Evolutionary conservation across 2,113 vertebrate genomes (phyloP), one percentile per base, ranked within the genome.

Genomic region (Peromyscus leucopus): DNA sequence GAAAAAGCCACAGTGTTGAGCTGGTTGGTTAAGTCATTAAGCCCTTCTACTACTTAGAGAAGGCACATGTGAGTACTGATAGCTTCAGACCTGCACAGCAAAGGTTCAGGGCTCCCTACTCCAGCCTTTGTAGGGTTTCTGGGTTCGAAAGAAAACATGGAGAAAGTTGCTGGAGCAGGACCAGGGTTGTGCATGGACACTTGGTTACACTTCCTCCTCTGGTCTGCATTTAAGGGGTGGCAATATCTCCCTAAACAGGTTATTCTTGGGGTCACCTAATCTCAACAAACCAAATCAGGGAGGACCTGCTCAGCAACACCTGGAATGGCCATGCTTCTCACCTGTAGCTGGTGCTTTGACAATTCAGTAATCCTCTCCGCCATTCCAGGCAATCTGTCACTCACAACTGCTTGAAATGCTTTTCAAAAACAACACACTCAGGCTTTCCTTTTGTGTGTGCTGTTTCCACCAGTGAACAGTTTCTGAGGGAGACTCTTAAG

Each of bases 381-480:
- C n/a, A 72, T 63, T 6, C 59, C 21, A 33, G 57, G n/a, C 9
- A 46, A 55, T 48, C 71, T 89, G 65, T 90, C 39, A 87, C 36
- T 80, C 33, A 85, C 22, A 63, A 48, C 31, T 92, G 22, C 76
- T 8, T 72, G 55, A 90, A 94, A 93, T 12, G 55, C 3, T 63
- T 79, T 85, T 94, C 51, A 92, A 91, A 94, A 88, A 85, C 17
- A 83, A 93, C 12, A 39, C 55, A 67, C 19, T 57, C 90, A 75
- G 46, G 21, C 46, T 42, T 69, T 69, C 46, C 63, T 76, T 72
- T 39, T 42, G 16, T 39, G 61, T 31, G 24, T 33, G 83, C 15
- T 67, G 42, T 63, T 86, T 48, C 61, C 42, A 67, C 10, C 39
- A 33, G 39, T 11, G 61, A 86, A 33, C 26, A 46, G 59, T 46